phyloP scores from a whole-genome alignment of 2,888 invertebrate genomes.

The Antheraea assamensis region DNA sequence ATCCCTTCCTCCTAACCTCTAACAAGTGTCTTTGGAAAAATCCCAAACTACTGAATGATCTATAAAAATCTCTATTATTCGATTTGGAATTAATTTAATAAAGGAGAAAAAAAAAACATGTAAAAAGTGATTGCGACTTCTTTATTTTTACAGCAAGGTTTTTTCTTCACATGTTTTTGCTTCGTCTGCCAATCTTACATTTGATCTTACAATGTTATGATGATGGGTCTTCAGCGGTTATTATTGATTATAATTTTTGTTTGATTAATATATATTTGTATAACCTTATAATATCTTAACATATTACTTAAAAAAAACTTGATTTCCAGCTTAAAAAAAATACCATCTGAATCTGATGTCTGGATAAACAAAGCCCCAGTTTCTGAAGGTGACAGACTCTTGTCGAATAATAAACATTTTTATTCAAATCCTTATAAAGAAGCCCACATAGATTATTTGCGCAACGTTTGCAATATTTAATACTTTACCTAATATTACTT shows the following conservation, averaged over 20 bases:
- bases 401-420: background rate
- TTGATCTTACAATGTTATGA: no score
- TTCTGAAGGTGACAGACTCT: background rate
- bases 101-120: background rate
- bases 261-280: background rate
- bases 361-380: background rate
- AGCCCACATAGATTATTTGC: slow-evolving; percentile 1
- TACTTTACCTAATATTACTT: no score
- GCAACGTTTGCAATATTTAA: background rate
- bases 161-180: slow-evolving; percentile 1
- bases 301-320: background rate
- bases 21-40: background rate
- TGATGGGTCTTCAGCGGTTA: background rate
- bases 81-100: background rate
- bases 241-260: background rate
- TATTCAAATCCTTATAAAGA: background rate
- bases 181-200: background rate
- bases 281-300: background rate
- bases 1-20: no score
- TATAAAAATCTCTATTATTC: background rate
- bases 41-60: background rate
- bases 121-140: slow-evolving; percentile 6
- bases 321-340: no score
- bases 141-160: background rate
- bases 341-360: background rate